A percentile compares a stretch with the other conserved stretches of the same genome.
phyloP scores from a whole-genome alignment of 1,140 invertebrate genomes.

The Dolichoris vasculosae region DNA sequence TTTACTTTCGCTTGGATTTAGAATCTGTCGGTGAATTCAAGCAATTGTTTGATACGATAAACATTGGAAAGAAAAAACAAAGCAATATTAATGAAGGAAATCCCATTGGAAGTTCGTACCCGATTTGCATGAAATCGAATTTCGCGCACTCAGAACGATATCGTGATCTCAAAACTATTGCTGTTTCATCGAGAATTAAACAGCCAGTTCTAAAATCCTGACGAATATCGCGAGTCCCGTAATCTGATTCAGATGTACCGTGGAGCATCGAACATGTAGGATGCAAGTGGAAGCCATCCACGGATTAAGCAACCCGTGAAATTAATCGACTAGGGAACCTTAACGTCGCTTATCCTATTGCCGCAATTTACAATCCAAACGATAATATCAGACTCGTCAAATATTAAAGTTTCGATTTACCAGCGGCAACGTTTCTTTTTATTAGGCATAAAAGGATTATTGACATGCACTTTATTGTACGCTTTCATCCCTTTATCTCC shows the following conservation, averaged over 20 bases:
- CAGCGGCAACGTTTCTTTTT: too few relatives aligned
- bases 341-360: not conserved
- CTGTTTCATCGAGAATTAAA: conserved; percentile 3
- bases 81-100: not conserved
- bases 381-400: not conserved
- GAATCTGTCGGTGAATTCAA: not conserved
- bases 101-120: not conserved
- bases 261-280: not conserved
- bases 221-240: not conserved
- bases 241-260: conserved; percentile 15
- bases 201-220: not conserved
- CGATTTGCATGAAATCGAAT: conserved; percentile 22
- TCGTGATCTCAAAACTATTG: not conserved
- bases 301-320: conserved; percentile 9
- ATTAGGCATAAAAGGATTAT: too few relatives aligned
- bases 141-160: not conserved
- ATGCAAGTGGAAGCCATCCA: not conserved
- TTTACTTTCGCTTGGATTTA: too few relatives aligned
- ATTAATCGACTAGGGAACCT: conserved; percentile 5
- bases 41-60: not conserved
- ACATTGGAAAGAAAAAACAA: not conserved
- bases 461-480: too few relatives aligned
- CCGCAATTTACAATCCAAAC: too few relatives aligned
- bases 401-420: conserved; percentile 12
- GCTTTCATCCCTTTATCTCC: too few relatives aligned